Conservation (phyloP, 1,140 invertebrate genomes). For the Tetramorium parvispinum region DNA sequence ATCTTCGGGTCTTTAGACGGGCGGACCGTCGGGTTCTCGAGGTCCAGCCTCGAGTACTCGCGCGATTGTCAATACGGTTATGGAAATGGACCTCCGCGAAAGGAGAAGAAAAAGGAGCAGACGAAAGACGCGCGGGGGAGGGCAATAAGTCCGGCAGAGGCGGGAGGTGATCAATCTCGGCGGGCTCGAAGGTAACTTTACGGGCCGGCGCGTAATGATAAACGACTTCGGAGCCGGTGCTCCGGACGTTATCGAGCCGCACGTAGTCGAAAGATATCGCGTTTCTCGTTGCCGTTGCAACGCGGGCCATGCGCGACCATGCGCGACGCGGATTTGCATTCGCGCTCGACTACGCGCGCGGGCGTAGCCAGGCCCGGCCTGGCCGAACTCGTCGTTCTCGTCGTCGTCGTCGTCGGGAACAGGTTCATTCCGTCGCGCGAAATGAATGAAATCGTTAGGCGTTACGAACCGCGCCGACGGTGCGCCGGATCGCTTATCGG, state of each 20-base stretch:
- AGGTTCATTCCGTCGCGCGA: constrained; percentile 70
- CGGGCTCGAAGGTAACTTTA: constrained; percentile 28
- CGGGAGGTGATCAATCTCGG: constrained; percentile 67
- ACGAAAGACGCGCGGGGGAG: constrained; percentile 5
- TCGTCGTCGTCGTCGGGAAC: constrained; percentile 62
- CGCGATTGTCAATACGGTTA: constrained; percentile 5
- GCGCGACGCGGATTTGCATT: constrained; percentile 65
- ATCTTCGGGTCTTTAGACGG: too few relatives aligned
- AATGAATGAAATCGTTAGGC: constrained; percentile 74
- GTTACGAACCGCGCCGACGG: constrained; percentile 55
- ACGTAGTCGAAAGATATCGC: constrained; percentile 61
- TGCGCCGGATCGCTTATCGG: constrained; percentile 42
- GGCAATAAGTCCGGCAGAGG: constrained; percentile 45
- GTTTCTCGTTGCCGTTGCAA: constrained; percentile 49
- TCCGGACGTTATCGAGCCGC: constrained; percentile 70
- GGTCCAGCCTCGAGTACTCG: not conserved
- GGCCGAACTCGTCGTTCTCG: constrained; percentile 24
- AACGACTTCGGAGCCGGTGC: constrained; percentile 65
- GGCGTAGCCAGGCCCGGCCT: not conserved
- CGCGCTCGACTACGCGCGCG: constrained; percentile 52
- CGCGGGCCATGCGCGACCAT: constrained; percentile 64
- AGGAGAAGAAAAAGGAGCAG: not conserved
- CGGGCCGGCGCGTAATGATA: constrained; percentile 60
- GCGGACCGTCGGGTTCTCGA: not conserved
- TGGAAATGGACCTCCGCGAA: constrained; percentile 30